These are phyloP conservation scores for Lophius piscatorius DNA, from an alignment of 2,113 vertebrate genomes.

Conservation along the genomic window DNA sequence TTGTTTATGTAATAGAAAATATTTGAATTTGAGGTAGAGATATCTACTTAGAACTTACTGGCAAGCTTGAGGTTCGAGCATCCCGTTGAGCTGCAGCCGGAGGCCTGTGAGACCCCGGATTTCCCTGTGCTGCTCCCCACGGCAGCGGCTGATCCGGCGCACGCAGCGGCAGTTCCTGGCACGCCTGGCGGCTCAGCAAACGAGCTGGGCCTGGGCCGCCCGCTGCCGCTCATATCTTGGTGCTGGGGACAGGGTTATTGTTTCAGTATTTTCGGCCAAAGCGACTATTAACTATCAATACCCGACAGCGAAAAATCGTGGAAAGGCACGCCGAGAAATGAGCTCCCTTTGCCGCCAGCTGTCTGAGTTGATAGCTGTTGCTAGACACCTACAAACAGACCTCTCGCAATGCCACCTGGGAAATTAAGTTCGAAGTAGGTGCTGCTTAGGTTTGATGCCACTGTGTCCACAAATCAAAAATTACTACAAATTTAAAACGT, in stretches of 20 bases:
- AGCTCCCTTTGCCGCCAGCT: conserved; percentile 70
- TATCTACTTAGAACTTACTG: conserved; percentile 66
- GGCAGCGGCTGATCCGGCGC: conserved; percentile 80
- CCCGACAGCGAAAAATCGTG: conserved; percentile 51
- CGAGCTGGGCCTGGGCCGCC: conserved; percentile 85
- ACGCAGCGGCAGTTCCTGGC: conserved; percentile 76
- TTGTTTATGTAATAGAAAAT: neutral
- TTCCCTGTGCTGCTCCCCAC: conserved; percentile 83
- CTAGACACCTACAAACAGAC: conserved; percentile 77
- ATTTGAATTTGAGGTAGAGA: rapidly evolving
- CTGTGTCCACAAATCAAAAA: conserved; percentile 33
- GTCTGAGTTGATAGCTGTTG: conserved; percentile 74
- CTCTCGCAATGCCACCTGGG: conserved; percentile 74
- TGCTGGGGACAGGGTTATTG: conserved; percentile 71
- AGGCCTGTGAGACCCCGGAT: conserved; percentile 83
- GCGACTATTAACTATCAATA: conserved; percentile 40
- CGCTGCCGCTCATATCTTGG: conserved; percentile 85
- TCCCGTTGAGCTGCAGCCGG: conserved; percentile 78
- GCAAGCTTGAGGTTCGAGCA: conserved; percentile 80
- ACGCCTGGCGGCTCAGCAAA: conserved; percentile 83
- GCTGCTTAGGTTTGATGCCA: conserved; percentile 2
- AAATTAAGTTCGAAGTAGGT: conserved; percentile 66
- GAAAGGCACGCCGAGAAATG: conserved; percentile 58
- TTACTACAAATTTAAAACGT: conserved; percentile 56
- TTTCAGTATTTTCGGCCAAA: conserved; percentile 54